Conservation (phyloP, 2,113 vertebrate genomes). For the Thamnaconus septentrionalis region DNA sequence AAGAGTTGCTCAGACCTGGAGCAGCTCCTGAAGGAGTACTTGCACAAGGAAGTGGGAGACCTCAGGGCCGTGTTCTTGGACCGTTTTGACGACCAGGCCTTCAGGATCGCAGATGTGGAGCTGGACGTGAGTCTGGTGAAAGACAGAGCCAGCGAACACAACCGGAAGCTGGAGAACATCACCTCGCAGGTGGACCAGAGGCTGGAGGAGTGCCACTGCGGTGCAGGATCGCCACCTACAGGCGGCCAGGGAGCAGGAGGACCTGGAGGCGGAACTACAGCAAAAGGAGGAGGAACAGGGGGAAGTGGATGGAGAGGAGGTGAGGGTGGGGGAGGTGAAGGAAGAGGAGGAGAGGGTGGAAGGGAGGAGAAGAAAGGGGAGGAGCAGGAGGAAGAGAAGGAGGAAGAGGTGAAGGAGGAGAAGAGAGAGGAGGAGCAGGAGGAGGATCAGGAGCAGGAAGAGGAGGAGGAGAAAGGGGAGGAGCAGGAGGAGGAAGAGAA, state of each 20-base stretch:
- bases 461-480: neutral
- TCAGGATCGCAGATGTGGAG: constrained; percentile 70
- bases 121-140: constrained; percentile 71
- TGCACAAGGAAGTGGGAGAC: constrained; percentile 66
- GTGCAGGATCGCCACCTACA: neutral
- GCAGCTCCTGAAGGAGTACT: constrained; percentile 65
- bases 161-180: constrained; percentile 62
- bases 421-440: neutral
- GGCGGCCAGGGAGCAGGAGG: neutral
- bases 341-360: constrained; percentile 54
- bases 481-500: neutral
- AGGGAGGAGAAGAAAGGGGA: too few species aligned
- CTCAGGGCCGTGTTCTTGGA: constrained; percentile 62
- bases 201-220: constrained; percentile 62
- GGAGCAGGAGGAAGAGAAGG: neutral
- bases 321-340: neutral
- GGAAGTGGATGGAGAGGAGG: neutral
- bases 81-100: constrained; percentile 72
- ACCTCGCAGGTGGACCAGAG: constrained; percentile 60
- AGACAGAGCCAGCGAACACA: constrained; percentile 52
- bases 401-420: neutral
- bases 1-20: constrained; percentile 66
- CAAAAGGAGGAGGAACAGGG: constrained; percentile 22
- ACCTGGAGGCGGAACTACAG: constrained; percentile 2
- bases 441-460: neutral